Evolutionary conservation across 2,888 invertebrate species (phyloP).

Genomic region (Boloria euphrosyne): DNA sequence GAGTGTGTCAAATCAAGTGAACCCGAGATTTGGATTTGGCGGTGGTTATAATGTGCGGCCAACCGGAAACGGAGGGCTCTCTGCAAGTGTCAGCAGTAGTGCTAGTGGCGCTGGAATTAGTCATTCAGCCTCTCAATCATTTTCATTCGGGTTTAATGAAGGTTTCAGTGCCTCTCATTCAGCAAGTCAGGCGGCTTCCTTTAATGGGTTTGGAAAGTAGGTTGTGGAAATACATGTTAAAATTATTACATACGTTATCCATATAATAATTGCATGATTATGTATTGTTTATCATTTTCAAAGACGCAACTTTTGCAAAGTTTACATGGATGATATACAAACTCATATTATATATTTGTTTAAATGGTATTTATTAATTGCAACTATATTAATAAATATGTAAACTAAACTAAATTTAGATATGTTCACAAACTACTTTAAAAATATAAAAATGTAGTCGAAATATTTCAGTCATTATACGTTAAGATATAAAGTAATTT

Average conservation of each 20-base stretch:
- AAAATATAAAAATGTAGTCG: no score
- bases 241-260: neutral
- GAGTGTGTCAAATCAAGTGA: conserved; percentile 47
- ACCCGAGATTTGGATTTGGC: conserved; percentile 67
- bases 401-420: neutral
- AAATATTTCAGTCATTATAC: no score
- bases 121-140: conserved; percentile 75
- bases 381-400: no score
- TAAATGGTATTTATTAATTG: no score
- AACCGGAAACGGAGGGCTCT: conserved; percentile 66
- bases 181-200: conserved; percentile 75
- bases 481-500: neutral
- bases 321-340: no score
- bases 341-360: no score
- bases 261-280: conserved; percentile 4
- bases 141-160: conserved; percentile 75
- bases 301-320: no score
- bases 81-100: conserved; percentile 74
- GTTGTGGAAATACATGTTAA: conserved; percentile 44
- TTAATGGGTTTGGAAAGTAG: conserved; percentile 76
- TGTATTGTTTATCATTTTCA: no score
- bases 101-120: conserved; percentile 67
- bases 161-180: conserved; percentile 78
- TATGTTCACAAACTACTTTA: neutral
- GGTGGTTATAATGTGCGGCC: conserved; percentile 72